Percentiles rank a stretch among this genome's conserved stretches.
phyloP scores from a whole-genome alignment of 2,797 vertebrate species.

The Lophius americanus region DNA sequence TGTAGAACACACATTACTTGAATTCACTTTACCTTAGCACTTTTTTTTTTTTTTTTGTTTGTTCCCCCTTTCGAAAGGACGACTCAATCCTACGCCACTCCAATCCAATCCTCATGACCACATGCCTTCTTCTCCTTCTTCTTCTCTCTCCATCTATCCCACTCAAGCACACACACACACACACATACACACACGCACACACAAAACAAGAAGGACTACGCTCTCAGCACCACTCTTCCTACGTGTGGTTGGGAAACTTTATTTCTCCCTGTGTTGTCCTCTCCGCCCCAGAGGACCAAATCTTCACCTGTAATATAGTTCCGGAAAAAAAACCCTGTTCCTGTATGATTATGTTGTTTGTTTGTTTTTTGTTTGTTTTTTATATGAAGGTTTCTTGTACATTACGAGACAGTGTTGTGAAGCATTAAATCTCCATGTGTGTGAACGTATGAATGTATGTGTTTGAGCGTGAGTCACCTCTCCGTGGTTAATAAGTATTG shows the following conservation, averaged over 20 bases:
- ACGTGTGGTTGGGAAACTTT: conserved; percentile 49
- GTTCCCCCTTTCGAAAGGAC: conserved; percentile 62
- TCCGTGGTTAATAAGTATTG: conserved; percentile 73
- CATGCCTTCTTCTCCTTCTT: conserved; percentile 18
- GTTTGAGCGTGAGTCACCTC: conserved; percentile 31
- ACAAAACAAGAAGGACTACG: conserved; percentile 35
- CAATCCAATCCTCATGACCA: conserved; percentile 46
- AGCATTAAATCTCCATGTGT: conserved; percentile 81
- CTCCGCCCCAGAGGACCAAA: conserved; percentile 35
- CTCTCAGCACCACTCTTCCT: conserved; percentile 33
- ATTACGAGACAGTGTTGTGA: conserved; percentile 75
- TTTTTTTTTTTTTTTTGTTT: conserved; percentile 73
- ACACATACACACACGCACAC: conserved; percentile 19
- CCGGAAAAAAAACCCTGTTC: conserved; percentile 42
- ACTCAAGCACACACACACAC: background rate
- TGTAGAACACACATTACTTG: conserved; percentile 84
- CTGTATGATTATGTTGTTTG: conserved; percentile 33
- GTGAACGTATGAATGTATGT: conserved; percentile 21
- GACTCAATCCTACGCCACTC: conserved; percentile 71
- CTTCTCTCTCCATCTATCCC: conserved; percentile 13
- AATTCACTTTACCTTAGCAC: conserved; percentile 88
- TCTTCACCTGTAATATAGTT: conserved; percentile 73
- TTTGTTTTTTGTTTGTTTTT: conserved; percentile 43
- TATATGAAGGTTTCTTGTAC: conserved; percentile 58
- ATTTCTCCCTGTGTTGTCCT: conserved; percentile 54